Conservation (phyloP, 2,888 invertebrate genomes). For the Cataglyphis albicans region DNA sequence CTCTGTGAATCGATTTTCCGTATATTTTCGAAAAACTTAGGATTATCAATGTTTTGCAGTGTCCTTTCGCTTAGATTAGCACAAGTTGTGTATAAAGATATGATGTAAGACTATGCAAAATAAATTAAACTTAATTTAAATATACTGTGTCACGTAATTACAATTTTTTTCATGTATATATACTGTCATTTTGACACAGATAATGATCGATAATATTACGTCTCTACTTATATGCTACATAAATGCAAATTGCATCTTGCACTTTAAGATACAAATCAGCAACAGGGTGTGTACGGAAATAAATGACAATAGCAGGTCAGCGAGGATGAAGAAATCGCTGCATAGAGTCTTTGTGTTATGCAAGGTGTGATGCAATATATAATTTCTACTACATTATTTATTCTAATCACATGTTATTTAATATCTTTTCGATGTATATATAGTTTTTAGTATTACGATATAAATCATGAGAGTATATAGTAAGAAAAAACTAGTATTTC, state of each 20-base stretch:
- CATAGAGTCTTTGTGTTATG: not conserved
- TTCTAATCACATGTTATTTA: not conserved
- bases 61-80: constrained; percentile 60
- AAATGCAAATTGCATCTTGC: constrained; percentile 44
- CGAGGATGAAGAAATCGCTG: constrained; percentile 39
- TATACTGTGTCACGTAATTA: constrained; percentile 32
- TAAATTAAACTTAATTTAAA: constrained; percentile 64
- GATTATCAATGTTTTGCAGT: constrained; percentile 30
- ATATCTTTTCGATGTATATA: not conserved
- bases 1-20: not conserved
- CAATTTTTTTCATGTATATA: constrained; percentile 53
- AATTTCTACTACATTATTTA: not conserved
- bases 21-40: not conserved
- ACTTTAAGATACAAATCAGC: constrained; percentile 3
- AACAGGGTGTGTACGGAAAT: constrained; percentile 41
- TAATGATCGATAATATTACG: constrained; percentile 37
- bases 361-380: constrained; percentile 11
- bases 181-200: constrained; percentile 47
- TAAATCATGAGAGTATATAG: not conserved
- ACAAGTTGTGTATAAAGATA: constrained; percentile 65
- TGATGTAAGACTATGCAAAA: constrained; percentile 57
- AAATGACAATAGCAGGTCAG: constrained; percentile 51
- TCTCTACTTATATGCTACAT: constrained; percentile 23
- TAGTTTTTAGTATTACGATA: not conserved
- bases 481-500: not conserved